Evolutionary conservation across 2,797 vertebrate genomes (phyloP).

Genomic region (Saxicola maurus): DNA sequence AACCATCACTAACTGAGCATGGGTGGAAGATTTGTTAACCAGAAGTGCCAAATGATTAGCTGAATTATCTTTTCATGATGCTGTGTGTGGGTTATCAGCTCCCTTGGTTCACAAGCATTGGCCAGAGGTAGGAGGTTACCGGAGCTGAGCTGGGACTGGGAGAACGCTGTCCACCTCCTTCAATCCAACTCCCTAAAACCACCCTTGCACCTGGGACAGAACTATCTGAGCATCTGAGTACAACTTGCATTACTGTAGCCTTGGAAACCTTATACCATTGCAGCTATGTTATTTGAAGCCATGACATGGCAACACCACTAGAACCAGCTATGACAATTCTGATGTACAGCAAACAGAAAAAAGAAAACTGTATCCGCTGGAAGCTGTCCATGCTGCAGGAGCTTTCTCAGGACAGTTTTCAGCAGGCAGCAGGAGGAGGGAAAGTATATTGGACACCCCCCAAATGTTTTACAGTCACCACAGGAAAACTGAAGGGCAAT

Average conservation of each 20-base stretch:
- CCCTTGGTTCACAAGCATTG: neutral
- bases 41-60: neutral
- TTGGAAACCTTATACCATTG: neutral
- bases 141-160: neutral
- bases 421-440: neutral
- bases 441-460: neutral
- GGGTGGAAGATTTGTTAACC: neutral
- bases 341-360: neutral
- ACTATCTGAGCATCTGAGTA: neutral
- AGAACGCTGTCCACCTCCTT: neutral
- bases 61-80: neutral
- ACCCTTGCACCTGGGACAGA: neutral
- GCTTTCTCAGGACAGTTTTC: neutral
- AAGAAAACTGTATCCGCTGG: accelerated
- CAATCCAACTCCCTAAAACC: neutral
- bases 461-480: accelerated
- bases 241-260: neutral
- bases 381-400: neutral
- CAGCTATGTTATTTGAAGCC: neutral
- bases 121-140: neutral
- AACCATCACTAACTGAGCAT: neutral
- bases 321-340: neutral
- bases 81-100: neutral
- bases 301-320: neutral
- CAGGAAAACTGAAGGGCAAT: neutral